Evolutionary conservation across 2,888 invertebrate genomes (phyloP), one percentile per base, ranked within the genome.

Genomic region (Arge pagana): DNA sequence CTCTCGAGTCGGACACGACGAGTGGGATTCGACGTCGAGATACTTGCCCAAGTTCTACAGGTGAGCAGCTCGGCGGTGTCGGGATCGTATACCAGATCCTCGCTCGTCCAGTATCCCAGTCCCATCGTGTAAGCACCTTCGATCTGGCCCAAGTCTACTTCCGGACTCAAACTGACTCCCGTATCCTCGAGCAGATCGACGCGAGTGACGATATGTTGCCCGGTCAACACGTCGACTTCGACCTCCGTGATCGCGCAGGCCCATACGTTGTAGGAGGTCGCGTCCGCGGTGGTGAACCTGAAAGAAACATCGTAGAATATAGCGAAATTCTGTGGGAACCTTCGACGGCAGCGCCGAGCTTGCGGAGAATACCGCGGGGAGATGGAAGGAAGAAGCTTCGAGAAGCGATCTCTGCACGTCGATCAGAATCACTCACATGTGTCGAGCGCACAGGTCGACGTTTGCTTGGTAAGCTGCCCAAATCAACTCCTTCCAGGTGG

Each of bases 121-220:
- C 81, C 89, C 89, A 89, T 89, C 0, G 88, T 77, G 59, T 89
- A 90, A 0, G 89, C 89, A 1, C 92, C 92, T 76, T 89, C 89
- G 10, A 88, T 84, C 78, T 91, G 90, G 4, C 85, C 89, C 48
- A 90, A 77, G 70, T 90, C 90, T 40, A 90, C 81, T 64, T 82
- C 77, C 8, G 89, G 89, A 75, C 82, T 89, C 54, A 90, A 74
- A 71, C 87, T 88, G 60, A 84, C 80, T 4, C 90, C 90, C 10
- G 83, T 82, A 66, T 90, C 90, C 72, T 89, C 89, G 6, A 89
- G 72, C 35, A 90, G 73, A 70, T 90, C 89, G 0, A 87, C 87
- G 58, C 89, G 81, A 10, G 68, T 74, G 4, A 89, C 72, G 58
- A 86, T 79, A 66, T 86, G 84, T 67, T 89, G 87, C 6, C 92